phyloP scores from a whole-genome alignment of 2,888 invertebrate species.

The Maniola hyperantus region DNA sequence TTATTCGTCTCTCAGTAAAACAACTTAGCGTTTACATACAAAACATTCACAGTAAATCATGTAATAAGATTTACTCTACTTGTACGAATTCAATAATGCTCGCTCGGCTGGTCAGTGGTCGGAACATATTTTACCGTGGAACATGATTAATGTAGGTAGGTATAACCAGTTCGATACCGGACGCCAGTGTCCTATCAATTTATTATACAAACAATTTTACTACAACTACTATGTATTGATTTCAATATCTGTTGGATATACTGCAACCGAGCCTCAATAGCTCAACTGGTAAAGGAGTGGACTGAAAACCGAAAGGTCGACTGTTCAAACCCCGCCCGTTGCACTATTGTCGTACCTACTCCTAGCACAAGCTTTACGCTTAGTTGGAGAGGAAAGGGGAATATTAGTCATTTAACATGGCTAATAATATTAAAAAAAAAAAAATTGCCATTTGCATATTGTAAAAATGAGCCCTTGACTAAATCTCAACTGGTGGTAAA shows the following conservation, averaged over 20 bases:
- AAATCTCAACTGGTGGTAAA: too few relatives aligned
- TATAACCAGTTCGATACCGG: slow-evolving; percentile 15
- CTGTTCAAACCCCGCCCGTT: too few relatives aligned
- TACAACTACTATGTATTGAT: not conserved
- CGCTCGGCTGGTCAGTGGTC: slow-evolving; percentile 1
- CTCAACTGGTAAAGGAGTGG: too few relatives aligned
- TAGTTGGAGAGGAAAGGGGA: too few relatives aligned
- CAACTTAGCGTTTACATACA: slow-evolving; percentile 2
- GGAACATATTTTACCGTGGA: slow-evolving; percentile 15
- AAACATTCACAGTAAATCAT: slow-evolving; percentile 1
- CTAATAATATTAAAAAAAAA: too few relatives aligned
- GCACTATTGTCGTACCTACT: too few relatives aligned
- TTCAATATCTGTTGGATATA: not conserved
- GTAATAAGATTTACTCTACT: slow-evolving; percentile 11
- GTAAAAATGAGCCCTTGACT: too few relatives aligned
- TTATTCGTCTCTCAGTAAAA: not conserved
- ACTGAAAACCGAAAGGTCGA: too few relatives aligned
- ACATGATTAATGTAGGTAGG: slow-evolving; percentile 7
- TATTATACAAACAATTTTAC: slow-evolving; percentile 10
- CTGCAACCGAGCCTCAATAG: too few relatives aligned
- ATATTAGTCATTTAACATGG: too few relatives aligned
- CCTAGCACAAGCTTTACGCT: too few relatives aligned
- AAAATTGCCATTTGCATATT: too few relatives aligned
- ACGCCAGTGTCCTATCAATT: slow-evolving; percentile 20
- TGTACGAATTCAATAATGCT: slow-evolving; percentile 18